Base-by-base conservation (phyloP, 2,797 vertebrate genomes). In the Echeneis naucrates region DNA sequence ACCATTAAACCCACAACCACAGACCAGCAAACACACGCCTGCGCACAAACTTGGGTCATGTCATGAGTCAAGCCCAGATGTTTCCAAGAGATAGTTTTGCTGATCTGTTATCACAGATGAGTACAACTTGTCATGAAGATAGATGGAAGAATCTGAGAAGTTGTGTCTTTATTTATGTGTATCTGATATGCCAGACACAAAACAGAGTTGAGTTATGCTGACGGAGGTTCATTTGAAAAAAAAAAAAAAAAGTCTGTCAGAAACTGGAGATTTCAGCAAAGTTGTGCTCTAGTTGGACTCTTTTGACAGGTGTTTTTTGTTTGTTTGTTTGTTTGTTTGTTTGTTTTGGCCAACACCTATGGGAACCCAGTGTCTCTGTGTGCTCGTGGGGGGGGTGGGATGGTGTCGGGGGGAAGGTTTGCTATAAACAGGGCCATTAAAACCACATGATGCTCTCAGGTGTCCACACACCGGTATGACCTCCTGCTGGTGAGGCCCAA, bases 81-180 rank as follows among this genome's bases (percentile, higher is more conserved):
- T 87, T 87, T 82, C 82, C 81, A 55, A 72, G 51, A 77, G 79
- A 86, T 85, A 70, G 30, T 78, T 83, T 35, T 57, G 80, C 83
- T 84, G 78, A 85, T 82, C 55, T 83, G 67, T 82, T 70, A 52
- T 72, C 73, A 55, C 68, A 72, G 59, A 21, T 78, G 63, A 85
- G 55, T 54, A 72, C 72, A 30, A 19, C 54, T 57, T 84, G 84
- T 86, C 76, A 79, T 58, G 67, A 84, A 76, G 86, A 87, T 72
- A 62, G 48, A 87, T 87, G 63, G 23, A 67, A 54, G 56, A 76
- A 65, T 61, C 32, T 64, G 32, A 51, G 14, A 27, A 42, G 48
- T 69, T 69, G 30, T 66, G 17, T 50, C 27, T 63, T 76, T 65
- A 73, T 76, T 76, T 68, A 33, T 72, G 54, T 64, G 30, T 30